Evolutionary conservation across 2,797 vertebrate species (phyloP), one percentile per base, ranked within the genome.

Genomic region (Crypturellus tataupa): DNA sequence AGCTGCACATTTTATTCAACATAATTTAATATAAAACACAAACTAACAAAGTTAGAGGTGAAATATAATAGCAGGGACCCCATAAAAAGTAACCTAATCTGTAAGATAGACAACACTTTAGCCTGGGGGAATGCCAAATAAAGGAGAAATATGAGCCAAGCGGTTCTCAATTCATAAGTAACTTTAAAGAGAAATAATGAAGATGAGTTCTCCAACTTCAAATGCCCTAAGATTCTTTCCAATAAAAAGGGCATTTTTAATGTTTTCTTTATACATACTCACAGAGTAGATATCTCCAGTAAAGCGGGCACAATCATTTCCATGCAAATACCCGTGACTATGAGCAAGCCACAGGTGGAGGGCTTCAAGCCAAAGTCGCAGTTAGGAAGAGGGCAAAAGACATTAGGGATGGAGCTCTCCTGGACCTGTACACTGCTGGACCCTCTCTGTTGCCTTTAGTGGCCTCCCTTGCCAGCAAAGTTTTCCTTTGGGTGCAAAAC

Each of bases 121-220:
- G 96, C 97, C 95, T 86, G 78, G 89, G 95, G 96, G 96, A 93
- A 95, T 94, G 94, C 93, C 83, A 95, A 97, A 96, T 96, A 95
- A 97, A 97, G 92, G 72, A 96, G 95, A 98, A 97, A 96, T 95
- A 94, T 96, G 97, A 95, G 70, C 46, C 76, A 59, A 97, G 96
- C 93, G 80, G 27, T 86, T 94, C 81, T 94, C 91, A 95, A 90
- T 85, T 90, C 96, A 95, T 96, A 97, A 97, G 97, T 97, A 97
- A 97, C 95, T 97, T 97, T 97, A 97, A 98, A 96, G 94, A 96
- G 96, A 96, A 97, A 96, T 90, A 97, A 97, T 94, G 95, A 97
- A 97, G 96, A 96, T 73, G 80, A 91, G 75, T 95, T 94, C 80
- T 87, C 25, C 75, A 93, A 96, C 94, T 97, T 97, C 96, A 96